Percentiles rank a stretch among this genome's conserved stretches.
Conservation (phyloP, 1,140 invertebrate species). For the Drosophila azteca region DNA sequence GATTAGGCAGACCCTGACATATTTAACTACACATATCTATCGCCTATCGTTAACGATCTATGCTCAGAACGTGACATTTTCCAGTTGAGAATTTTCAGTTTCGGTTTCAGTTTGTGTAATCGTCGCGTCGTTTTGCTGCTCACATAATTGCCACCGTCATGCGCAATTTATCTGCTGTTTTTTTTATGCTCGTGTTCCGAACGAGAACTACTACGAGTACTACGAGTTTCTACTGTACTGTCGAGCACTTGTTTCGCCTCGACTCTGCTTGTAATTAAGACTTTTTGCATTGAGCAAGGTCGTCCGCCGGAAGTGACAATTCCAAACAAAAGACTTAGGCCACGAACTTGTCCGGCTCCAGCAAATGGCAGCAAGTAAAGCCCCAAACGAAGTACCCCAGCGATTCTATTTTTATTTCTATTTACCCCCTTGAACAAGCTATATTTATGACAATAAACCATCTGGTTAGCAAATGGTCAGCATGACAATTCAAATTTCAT, state of each 20-base stretch:
- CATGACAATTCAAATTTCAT: slow-evolving; percentile 27
- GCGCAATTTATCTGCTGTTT: slow-evolving; percentile 57
- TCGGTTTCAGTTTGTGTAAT: slow-evolving; percentile 16
- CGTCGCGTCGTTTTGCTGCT: slow-evolving; percentile 13
- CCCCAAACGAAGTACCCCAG: no score
- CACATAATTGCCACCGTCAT: slow-evolving; percentile 59
- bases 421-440: slow-evolving; percentile 33
- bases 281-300: slow-evolving; percentile 56
- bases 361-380: slow-evolving; percentile 9
- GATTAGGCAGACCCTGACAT: slow-evolving; percentile 57
- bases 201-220: slow-evolving; percentile 17
- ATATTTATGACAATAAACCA: slow-evolving; percentile 21
- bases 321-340: slow-evolving; percentile 42
- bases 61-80: slow-evolving; percentile 75
- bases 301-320: slow-evolving; percentile 60
- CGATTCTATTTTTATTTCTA: slow-evolving; percentile 50
- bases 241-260: slow-evolving; percentile 43
- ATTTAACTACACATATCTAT: slow-evolving; percentile 29
- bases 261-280: slow-evolving; percentile 55
- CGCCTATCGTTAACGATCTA: slow-evolving; percentile 38
- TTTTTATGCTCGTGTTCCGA: slow-evolving; percentile 33
- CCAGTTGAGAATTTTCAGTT: slow-evolving; percentile 43
- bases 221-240: slow-evolving; percentile 25
- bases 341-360: slow-evolving; percentile 34
- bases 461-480: slow-evolving; percentile 3